Conservation (phyloP, 2,888 invertebrate genomes). For the Criorhina ranunculi region DNA sequence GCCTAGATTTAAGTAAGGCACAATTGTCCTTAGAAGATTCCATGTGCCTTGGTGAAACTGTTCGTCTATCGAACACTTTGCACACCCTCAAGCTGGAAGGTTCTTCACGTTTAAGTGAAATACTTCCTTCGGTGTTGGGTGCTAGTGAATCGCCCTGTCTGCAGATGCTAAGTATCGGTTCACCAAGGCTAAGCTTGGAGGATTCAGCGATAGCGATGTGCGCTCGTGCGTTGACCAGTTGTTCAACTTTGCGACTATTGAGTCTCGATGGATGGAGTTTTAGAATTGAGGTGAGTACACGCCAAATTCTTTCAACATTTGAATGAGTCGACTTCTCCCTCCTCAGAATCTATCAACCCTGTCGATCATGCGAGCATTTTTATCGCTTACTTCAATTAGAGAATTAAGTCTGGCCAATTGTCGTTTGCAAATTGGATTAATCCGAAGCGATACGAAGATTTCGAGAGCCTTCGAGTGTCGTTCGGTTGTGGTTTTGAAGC, state of each 20-base stretch:
- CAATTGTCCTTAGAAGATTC: slow-evolving; percentile 86
- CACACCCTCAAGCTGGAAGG: slow-evolving; percentile 86
- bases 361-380: slow-evolving; percentile 85
- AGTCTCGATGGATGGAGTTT: slow-evolving; percentile 87
- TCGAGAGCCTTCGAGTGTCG: slow-evolving; percentile 83
- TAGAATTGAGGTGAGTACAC: slow-evolving; percentile 85
- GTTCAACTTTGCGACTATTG: slow-evolving; percentile 85
- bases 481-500: slow-evolving; percentile 85
- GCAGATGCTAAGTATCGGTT: slow-evolving; percentile 86
- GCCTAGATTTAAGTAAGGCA: slow-evolving; percentile 86
- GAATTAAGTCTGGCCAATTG: slow-evolving; percentile 86
- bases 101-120: slow-evolving; percentile 85
- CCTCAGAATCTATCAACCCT: slow-evolving; percentile 81
- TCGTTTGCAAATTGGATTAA: slow-evolving; percentile 84
- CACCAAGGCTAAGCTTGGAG: slow-evolving; percentile 85
- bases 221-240: slow-evolving; percentile 81
- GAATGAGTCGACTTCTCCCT: neutral
- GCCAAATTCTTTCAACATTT: neutral
- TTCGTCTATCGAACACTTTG: slow-evolving; percentile 85
- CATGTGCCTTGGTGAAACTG: slow-evolving; percentile 86
- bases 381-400: slow-evolving; percentile 85
- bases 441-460: slow-evolving; percentile 78
- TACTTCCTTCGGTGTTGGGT: slow-evolving; percentile 86
- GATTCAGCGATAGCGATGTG: slow-evolving; percentile 84
- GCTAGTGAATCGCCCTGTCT: slow-evolving; percentile 86